Conservation (phyloP, 2,888 invertebrate genomes). For the Troglohyphantes excavatus region DNA sequence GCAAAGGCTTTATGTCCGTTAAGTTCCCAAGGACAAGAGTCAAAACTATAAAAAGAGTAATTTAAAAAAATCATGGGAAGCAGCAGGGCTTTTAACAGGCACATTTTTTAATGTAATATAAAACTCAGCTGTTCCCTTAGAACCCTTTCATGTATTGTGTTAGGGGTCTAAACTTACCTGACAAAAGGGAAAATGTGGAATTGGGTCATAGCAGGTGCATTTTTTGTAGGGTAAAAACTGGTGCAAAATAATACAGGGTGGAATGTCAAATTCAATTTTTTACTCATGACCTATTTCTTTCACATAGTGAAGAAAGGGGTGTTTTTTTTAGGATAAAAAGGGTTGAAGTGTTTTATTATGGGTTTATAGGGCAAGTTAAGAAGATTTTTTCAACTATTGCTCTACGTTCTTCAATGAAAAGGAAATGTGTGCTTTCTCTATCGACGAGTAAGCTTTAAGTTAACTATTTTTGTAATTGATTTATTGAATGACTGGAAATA, state of each 20-base stretch:
- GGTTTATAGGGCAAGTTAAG: neutral
- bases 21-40: neutral
- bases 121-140: neutral
- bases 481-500: no score
- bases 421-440: neutral
- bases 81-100: neutral
- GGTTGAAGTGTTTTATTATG: slow-evolving; percentile 11
- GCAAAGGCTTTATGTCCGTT: no score
- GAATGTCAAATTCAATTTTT: slow-evolving; percentile 18
- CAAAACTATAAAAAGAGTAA: neutral
- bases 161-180: neutral
- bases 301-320: slow-evolving; percentile 16
- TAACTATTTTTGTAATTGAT: no score
- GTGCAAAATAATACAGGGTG: neutral
- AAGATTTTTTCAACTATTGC: neutral
- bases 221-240: slow-evolving; percentile 10
- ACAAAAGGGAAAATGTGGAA: slow-evolving; percentile 6
- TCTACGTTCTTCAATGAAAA: neutral
- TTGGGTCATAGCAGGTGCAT: slow-evolving; percentile 56
- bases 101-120: neutral
- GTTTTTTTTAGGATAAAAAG: slow-evolving; percentile 10
- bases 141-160: neutral
- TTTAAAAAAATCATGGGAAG: neutral
- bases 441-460: no score
- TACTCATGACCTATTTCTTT: slow-evolving; percentile 43